phyloP scores from a whole-genome alignment of 2,888 invertebrate genomes.

The Agrochola lychnidis region DNA sequence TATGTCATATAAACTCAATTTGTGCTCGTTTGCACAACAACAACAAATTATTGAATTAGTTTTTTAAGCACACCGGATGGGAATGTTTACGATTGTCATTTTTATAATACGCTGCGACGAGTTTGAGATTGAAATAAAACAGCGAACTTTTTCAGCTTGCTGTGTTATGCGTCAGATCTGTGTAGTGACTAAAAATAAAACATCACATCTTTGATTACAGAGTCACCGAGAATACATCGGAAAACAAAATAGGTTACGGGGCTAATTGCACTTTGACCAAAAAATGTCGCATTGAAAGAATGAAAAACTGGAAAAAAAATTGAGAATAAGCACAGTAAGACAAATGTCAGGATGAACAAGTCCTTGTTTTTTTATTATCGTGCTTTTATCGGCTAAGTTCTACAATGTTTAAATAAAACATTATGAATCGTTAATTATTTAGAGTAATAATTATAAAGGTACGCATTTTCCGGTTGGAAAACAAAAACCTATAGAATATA shows the following conservation, averaged over 20 bases:
- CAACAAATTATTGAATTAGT: neutral
- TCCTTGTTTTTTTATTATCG: neutral
- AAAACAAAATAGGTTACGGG: conserved; percentile 35
- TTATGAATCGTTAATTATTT: neutral
- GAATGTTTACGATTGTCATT: conserved; percentile 10
- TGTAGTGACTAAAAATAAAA: conserved; percentile 33
- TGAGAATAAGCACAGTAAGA: neutral
- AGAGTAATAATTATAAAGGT: neutral
- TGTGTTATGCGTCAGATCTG: conserved; percentile 31
- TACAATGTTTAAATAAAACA: neutral
- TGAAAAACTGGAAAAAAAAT: neutral
- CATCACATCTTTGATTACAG: conserved; percentile 35
- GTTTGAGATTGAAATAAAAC: conserved; percentile 31
- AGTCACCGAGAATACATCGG: conserved; percentile 10
- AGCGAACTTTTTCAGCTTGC: neutral
- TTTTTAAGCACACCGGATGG: neutral
- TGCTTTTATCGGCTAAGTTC: too few species aligned
- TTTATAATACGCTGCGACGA: conserved; percentile 9
- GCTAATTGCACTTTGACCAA: neutral
- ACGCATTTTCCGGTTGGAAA: neutral
- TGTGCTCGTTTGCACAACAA: neutral
- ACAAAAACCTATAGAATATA: conserved; percentile 31
- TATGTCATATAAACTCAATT: neutral
- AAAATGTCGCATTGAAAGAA: neutral
- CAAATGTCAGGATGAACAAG: neutral